These are phyloP conservation scores for Rhegmatorhina hoffmannsi DNA, from an alignment of 2,113 vertebrate species.

Conservation along the genomic window DNA sequence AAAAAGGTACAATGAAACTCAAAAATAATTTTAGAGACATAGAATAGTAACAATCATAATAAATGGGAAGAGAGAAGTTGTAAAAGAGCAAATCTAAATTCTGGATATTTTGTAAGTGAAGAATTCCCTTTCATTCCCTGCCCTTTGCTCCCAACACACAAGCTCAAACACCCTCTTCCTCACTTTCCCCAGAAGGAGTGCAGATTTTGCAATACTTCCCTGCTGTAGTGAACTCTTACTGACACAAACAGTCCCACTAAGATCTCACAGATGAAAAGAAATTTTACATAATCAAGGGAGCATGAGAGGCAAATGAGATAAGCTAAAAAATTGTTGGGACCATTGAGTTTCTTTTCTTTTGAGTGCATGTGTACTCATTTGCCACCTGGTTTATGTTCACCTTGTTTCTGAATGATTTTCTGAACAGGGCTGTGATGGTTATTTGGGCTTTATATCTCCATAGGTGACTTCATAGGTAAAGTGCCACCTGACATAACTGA, in stretches of 20 bases:
- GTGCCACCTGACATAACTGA: neutral
- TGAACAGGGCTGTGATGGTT: neutral
- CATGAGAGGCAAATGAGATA: neutral
- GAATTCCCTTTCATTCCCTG: neutral
- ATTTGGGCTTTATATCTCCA: neutral
- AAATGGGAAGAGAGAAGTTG: neutral
- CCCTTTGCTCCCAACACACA: neutral
- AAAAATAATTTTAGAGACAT: neutral
- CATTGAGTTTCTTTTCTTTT: neutral
- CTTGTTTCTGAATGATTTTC: neutral
- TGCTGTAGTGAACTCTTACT: neutral
- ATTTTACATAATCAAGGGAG: neutral
- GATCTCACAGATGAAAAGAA: neutral
- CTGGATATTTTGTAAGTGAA: neutral
- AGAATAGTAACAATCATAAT: neutral
- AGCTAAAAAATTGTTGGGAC: neutral
- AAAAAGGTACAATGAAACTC: neutral
- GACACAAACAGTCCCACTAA: neutral
- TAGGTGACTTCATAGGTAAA: neutral
- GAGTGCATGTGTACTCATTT: neutral
- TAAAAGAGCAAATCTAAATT: neutral
- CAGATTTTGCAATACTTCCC: slow-evolving; percentile 16
- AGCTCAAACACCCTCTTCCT: neutral
- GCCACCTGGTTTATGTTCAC: neutral
- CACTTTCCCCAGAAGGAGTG: neutral